Evolutionary conservation across 1,140 invertebrate genomes (phyloP).

Genomic region (Telenomus remus): DNA sequence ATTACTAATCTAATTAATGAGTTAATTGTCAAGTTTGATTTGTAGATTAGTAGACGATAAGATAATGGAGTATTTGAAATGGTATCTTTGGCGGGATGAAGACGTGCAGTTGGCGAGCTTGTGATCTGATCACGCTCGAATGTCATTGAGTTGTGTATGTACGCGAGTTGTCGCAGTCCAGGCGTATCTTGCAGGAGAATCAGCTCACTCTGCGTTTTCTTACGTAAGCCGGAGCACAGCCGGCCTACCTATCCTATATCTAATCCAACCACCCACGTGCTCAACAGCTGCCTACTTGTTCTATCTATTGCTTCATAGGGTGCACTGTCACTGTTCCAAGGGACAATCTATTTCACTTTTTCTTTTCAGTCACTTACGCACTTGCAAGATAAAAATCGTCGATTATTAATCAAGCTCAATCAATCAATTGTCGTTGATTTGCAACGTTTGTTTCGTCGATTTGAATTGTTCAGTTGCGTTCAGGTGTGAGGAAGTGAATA

Average conservation of each 20-base stretch:
- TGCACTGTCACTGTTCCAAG: constrained; percentile 14
- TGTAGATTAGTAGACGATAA: too few species aligned
- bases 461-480: too few species aligned
- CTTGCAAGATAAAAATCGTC: not conserved
- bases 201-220: constrained; percentile 36
- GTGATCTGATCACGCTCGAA: constrained; percentile 20
- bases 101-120: constrained; percentile 6
- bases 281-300: constrained; percentile 30
- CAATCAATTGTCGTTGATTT: too few species aligned
- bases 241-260: constrained; percentile 38
- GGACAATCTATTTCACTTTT: not conserved
- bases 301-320: constrained; percentile 46
- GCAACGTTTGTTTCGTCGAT: too few species aligned
- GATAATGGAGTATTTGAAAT: not conserved
- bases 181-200: constrained; percentile 35
- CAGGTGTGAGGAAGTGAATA: not conserved
- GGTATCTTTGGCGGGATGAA: not conserved
- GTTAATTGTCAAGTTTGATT: too few species aligned
- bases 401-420: too few species aligned
- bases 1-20: too few species aligned
- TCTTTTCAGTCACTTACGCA: not conserved
- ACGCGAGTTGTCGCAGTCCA: constrained; percentile 28
- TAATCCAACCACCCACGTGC: constrained; percentile 41
- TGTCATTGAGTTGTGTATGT: constrained; percentile 35
- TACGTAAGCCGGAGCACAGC: constrained; percentile 33